These are phyloP conservation scores for Plumapathes pennacea DNA, from an alignment of 92 coral and sea anemone genomes.

Conservation along the genomic window DNA sequence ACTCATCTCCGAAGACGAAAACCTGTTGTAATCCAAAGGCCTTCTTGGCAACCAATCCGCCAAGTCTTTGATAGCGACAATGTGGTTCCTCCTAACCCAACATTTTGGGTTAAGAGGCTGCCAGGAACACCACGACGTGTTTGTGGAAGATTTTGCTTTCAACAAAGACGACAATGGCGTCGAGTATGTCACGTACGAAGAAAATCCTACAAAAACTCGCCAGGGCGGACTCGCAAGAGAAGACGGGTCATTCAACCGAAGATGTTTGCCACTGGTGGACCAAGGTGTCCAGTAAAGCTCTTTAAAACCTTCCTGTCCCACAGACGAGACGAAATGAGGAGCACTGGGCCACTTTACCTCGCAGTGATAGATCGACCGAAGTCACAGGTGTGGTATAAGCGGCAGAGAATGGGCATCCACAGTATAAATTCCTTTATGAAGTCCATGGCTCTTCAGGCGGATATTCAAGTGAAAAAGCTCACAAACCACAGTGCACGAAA, in stretches of 20 bases:
- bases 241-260: conserved; percentile 8
- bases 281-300: neutral
- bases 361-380: conserved; percentile 9
- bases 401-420: conserved; percentile 31
- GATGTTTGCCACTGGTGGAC: conserved; percentile 21
- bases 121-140: conserved; percentile 39
- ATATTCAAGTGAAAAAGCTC: neutral
- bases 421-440: conserved; percentile 10
- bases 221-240: conserved; percentile 15
- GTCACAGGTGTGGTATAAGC: conserved; percentile 18
- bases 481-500: conserved; percentile 12
- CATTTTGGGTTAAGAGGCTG: conserved; percentile 27
- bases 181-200: conserved; percentile 20
- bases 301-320: conserved; percentile 4
- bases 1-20: conserved; percentile 16
- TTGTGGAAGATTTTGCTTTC: conserved; percentile 21
- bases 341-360: conserved; percentile 10
- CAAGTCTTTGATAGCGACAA: conserved; percentile 21
- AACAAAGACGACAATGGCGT: conserved; percentile 22
- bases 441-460: neutral
- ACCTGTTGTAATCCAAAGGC: conserved; percentile 15
- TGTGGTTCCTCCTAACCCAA: conserved; percentile 30
- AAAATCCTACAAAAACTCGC: conserved; percentile 24
- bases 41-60: conserved; percentile 25
- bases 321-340: conserved; percentile 15